phyloP scores from a whole-genome alignment of 2,888 invertebrate genomes.

The Acanthosepion pharaonis region DNA sequence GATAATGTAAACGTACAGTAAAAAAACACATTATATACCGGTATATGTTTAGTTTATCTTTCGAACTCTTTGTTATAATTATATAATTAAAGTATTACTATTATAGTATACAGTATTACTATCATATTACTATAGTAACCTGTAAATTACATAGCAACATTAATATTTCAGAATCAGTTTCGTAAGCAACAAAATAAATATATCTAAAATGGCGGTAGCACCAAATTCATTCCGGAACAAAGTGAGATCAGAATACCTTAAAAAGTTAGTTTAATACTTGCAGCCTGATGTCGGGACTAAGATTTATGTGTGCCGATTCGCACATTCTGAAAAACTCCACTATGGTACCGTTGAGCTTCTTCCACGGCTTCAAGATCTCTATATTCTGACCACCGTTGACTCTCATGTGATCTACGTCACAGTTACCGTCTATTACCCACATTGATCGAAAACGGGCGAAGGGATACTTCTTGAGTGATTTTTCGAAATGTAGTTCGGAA shows the following conservation, averaged over 20 bases:
- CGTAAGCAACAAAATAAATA: background rate
- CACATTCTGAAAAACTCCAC: slow-evolving; percentile 64
- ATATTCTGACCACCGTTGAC: slow-evolving; percentile 55
- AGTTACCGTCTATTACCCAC: slow-evolving; percentile 61
- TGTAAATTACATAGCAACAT: too few species aligned
- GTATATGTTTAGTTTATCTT: too few species aligned
- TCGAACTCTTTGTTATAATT: too few species aligned
- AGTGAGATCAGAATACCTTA: background rate
- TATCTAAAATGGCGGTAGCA: too few species aligned
- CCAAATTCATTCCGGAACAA: background rate
- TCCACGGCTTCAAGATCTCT: slow-evolving; percentile 60
- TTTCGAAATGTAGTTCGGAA: slow-evolving; percentile 53
- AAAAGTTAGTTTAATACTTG: slow-evolving; percentile 51
- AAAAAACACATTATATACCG: too few species aligned
- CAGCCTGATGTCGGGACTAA: slow-evolving; percentile 63
- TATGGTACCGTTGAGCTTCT: slow-evolving; percentile 55
- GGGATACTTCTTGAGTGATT: slow-evolving; percentile 55
- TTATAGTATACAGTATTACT: too few species aligned
- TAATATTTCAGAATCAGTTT: too few species aligned
- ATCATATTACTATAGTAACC: too few species aligned
- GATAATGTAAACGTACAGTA: too few species aligned
- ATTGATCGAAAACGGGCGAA: slow-evolving; percentile 63
- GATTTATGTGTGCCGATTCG: slow-evolving; percentile 63
- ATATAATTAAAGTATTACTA: too few species aligned
- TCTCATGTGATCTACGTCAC: slow-evolving; percentile 61